Conservation (phyloP, 2,113 vertebrate genomes). For the Urocolius indicus region DNA sequence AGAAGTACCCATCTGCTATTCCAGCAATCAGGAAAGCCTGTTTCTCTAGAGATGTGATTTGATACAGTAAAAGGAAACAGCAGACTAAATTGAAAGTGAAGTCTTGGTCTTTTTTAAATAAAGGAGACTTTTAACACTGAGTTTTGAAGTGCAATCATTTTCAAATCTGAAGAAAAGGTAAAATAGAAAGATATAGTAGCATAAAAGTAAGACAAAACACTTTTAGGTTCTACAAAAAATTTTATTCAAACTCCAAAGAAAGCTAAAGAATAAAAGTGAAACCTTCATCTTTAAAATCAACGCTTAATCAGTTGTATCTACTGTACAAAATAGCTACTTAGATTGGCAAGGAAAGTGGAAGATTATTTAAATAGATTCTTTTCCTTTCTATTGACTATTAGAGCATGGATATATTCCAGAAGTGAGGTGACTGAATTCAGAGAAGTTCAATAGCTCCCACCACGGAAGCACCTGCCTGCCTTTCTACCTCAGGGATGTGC, state of each 20-base stretch:
- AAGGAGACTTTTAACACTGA: background rate
- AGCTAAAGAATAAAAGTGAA: background rate
- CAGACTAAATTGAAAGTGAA: background rate
- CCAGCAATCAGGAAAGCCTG: background rate
- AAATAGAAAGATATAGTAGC: background rate
- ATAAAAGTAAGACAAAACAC: background rate
- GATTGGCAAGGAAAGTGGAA: background rate
- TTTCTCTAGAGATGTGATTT: background rate
- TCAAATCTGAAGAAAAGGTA: background rate
- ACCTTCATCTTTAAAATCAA: background rate
- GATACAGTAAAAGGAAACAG: background rate
- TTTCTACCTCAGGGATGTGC: background rate
- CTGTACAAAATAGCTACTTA: background rate
- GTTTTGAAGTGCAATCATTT: background rate
- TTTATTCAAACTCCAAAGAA: background rate
- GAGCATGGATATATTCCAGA: background rate
- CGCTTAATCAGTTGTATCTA: background rate
- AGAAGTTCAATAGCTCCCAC: background rate
- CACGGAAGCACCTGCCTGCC: background rate
- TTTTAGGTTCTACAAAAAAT: background rate
- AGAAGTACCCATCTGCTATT: background rate
- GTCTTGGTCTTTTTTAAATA: background rate
- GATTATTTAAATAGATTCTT: background rate
- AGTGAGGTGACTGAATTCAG: background rate
- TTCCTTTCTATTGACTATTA: slow-evolving; percentile 8